Evolutionary conservation across 2,797 vertebrate species (phyloP), one percentile per base, ranked within the genome.

Genomic region (Gymnocypris eckloni): DNA sequence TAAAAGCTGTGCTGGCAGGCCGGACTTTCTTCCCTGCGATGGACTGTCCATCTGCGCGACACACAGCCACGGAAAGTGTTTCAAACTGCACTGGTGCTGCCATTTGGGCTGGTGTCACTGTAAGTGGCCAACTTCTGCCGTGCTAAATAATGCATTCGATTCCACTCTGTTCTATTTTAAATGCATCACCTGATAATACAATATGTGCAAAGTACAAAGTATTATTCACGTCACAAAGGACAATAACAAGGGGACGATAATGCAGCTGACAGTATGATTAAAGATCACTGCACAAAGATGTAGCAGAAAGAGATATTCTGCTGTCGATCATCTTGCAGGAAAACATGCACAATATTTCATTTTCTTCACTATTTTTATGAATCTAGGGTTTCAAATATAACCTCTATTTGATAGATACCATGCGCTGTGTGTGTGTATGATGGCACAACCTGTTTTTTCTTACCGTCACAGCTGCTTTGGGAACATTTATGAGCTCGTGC

Each of bases 61-160:
- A 75, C 98, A 99, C 96, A 99, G 97, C 94, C 98, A 99, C 86
- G 98, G 98, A 90, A 98, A 98, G 95, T 99, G 98, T 95, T 99
- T 99, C 96, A 98, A 97, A 92, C 97, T 99, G 91, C 98, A 99
- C 96, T 99, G 98, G 98, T 99, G 98, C 96, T 99, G 98, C 92
- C 98, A 98, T 95, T 94, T 99, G 90, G 98, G 98, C 91, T 99
- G 98, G 98, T 99, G 98, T 93, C 98, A 99, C 96, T 99, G 98
- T 99, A 95, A 99, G 98, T 98, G 71, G 6, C 20, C 72, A 41
- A 50, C 61, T 54, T 66, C 45, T 12, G 13, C 15, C 84, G 48
- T 25, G 1, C 6, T 33, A 33, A 33, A 33, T 59, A 16, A 28
- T 54, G 37, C 8, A n/a, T 69, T 70, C 33, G n/a, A 45, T 70